Percentiles rank a stretch among this genome's conserved stretches.
Evolutionary conservation across 2,797 vertebrate species (phyloP).

Genomic region (Chlorospingus flavigularis): DNA sequence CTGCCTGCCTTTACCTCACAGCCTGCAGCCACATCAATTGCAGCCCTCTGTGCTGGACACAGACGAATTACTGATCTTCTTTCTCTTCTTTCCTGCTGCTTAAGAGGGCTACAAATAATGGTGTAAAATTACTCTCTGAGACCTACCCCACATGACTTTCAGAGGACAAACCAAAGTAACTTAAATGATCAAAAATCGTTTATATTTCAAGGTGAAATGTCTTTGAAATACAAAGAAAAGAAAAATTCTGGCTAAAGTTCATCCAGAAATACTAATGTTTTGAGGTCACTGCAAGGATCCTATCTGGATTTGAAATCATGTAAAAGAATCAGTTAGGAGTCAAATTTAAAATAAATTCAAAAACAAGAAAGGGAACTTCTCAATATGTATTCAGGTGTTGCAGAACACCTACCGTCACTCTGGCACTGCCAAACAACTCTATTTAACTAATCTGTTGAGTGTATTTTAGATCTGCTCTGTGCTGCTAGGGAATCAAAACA

Average conservation of each 20-base stretch:
- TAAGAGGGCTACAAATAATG: conserved; percentile 21
- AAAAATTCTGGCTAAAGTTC: background rate
- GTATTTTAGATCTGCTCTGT: background rate
- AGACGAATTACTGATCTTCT: conserved; percentile 6
- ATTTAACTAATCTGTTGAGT: background rate
- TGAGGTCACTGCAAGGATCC: background rate
- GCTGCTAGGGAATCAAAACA: background rate
- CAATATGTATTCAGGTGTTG: background rate
- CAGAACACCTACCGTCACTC: background rate
- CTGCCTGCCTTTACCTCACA: conserved; percentile 12
- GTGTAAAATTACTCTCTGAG: conserved; percentile 19
- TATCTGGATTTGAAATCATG: background rate
- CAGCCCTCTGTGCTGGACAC: background rate
- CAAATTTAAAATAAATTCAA: background rate
- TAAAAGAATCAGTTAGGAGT: background rate
- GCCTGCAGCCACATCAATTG: conserved; percentile 23
- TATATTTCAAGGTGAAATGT: background rate
- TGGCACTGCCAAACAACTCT: background rate
- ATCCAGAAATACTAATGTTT: background rate
- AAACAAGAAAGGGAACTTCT: background rate
- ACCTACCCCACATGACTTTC: background rate
- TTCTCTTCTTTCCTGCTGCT: background rate
- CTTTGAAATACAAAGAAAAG: background rate
- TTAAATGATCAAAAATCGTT: background rate
- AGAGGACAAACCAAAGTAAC: background rate